These are phyloP conservation scores for Mesembrinibis cayennensis DNA, from an alignment of 2,113 vertebrate genomes.

Conservation along the genomic window DNA sequence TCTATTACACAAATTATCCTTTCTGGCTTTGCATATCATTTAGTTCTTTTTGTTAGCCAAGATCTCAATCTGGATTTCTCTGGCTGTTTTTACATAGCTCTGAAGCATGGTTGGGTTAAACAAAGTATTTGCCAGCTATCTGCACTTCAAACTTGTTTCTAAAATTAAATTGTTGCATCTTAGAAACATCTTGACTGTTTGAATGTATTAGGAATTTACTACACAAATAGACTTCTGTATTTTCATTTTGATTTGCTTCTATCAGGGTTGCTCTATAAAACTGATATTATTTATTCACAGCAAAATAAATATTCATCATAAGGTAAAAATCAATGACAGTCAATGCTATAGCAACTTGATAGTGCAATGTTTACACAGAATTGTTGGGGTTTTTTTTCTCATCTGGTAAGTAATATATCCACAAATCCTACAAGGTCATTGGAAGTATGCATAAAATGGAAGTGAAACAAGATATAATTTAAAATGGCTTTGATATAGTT, in stretches of 20 bases:
- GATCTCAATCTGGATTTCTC: not conserved
- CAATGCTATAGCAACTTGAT: not conserved
- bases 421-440: not conserved
- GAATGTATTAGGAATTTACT: not conserved
- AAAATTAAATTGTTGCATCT: not conserved
- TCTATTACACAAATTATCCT: not conserved
- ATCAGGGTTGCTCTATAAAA: not conserved
- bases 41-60: not conserved
- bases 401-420: not conserved
- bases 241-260: not conserved
- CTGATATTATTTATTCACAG: not conserved
- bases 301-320: not conserved
- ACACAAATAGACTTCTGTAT: not conserved
- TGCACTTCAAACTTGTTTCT: not conserved
- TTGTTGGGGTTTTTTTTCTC: not conserved
- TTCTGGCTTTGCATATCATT: not conserved
- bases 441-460: not conserved
- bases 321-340: not conserved
- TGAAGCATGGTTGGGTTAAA: not conserved
- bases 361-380: not conserved
- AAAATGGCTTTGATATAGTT: not conserved
- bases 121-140: not conserved
- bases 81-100: not conserved
- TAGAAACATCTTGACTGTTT: not conserved
- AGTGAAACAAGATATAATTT: not conserved